A percentile compares a stretch with the other conserved stretches of the same genome.
phyloP scores from a whole-genome alignment of 2,113 vertebrate species.

The Oenanthe melanoleuca region DNA sequence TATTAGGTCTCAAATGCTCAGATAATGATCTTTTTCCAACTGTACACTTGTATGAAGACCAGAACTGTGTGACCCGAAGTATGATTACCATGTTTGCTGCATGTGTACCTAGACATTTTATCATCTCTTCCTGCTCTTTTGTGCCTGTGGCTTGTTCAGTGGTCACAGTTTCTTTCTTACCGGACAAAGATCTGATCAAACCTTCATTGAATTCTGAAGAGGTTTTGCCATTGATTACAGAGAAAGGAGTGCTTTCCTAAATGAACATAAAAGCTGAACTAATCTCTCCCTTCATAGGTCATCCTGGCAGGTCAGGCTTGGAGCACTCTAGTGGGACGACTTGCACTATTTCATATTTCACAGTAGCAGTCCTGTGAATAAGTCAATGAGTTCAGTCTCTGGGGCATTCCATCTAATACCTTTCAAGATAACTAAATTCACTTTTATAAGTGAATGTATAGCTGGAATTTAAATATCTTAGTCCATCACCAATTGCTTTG shows the following conservation, averaged over 20 bases:
- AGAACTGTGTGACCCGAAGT: not conserved
- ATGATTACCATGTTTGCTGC: not conserved
- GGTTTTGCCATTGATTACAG: not conserved
- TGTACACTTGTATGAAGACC: rapidly evolving
- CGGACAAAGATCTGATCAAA: not conserved
- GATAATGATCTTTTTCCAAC: not conserved
- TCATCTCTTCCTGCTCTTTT: not conserved
- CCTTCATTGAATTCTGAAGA: not conserved
- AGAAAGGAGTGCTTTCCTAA: not conserved
- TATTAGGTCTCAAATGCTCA: not conserved
- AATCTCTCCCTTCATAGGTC: not conserved
- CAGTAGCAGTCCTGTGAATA: not conserved
- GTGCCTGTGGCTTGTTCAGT: not conserved
- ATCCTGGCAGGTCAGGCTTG: not conserved
- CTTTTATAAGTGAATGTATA: not conserved
- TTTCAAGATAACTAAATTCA: constrained; percentile 21
- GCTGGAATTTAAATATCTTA: not conserved
- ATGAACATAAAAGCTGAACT: not conserved
- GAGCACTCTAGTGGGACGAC: not conserved
- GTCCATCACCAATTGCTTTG: not conserved
- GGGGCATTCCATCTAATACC: not conserved
- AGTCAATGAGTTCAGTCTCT: not conserved
- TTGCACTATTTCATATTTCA: not conserved
- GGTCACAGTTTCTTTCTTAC: not conserved
- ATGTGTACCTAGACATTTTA: not conserved